Base-by-base conservation (phyloP, 2,797 vertebrate genomes). In the Lacerta bilineata region DNA sequence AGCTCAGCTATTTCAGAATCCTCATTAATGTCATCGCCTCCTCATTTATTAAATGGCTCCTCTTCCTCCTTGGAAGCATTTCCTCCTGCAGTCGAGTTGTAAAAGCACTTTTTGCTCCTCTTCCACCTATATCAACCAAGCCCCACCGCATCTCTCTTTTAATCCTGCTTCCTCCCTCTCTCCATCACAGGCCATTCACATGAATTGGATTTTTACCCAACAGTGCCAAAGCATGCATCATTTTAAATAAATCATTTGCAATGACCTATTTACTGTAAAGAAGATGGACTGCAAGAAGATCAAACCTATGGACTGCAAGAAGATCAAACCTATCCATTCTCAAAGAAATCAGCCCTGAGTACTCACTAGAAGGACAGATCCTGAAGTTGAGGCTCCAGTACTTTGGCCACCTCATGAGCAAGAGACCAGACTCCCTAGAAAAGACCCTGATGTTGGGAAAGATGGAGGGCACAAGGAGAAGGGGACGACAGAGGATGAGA, bases 121-220 rank as follows among this genome's bases (percentile, higher is more conserved):
- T 39, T 85, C 71, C 87, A 23, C 83, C 86, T 80, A 25, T 23
- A 72, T 85, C 84, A 89, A 87, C 46, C 66, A n/a, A 80, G 11
- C 87, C 18, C 77, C 25, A 59, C 81, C 86, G 80, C 10, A 10
- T 25, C 27, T 25, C 36, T 23, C 5, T 8, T 33, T 36, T 9
- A 5, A 41, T 50, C 50, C 29, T 92, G 11, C n/a, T 88, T 41
- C 33, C 74, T 25, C 82, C 68, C 11, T 74, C 29, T 86, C 59
- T 46, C 59, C 76, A 10, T 86, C 75, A 88, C 36, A 88, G 82
- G 90, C 25, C 87, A 46, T 79, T 87, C 85, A 75, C 29, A 75
- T 75, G 89, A 91, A 90, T 89, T 89, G 71, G 87, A 88, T 93
- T 86, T 91, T 72, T 80, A 88, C 69, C 43, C 23, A 88, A 78